phyloP scores from a whole-genome alignment of 2,888 invertebrate genomes.

The Phytoseiulus persimilis region DNA sequence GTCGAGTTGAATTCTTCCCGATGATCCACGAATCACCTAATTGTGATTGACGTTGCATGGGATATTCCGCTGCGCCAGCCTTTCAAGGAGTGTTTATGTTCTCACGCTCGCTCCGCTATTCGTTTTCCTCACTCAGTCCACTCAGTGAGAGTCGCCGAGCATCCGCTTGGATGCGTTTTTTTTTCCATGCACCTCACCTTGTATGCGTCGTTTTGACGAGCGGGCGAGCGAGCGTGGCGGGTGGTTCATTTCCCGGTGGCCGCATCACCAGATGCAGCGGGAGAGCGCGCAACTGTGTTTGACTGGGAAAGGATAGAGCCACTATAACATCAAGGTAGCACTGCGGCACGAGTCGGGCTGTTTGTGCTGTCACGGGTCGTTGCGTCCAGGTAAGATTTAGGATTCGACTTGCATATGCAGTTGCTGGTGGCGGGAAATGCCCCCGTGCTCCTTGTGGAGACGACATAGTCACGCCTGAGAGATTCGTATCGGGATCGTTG shows the following conservation, averaged over 20 bases:
- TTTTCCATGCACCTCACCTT: neutral
- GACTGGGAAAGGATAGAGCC: neutral
- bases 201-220: neutral
- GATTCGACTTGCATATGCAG: neutral
- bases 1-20: too few relatives aligned
- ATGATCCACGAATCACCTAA: neutral
- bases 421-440: neutral
- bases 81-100: neutral
- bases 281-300: neutral
- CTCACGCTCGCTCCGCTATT: neutral
- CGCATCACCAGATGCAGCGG: neutral
- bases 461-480: neutral
- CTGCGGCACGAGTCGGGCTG: neutral
- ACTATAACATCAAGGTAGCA: neutral
- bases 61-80: neutral
- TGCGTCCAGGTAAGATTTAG: constrained; percentile 5
- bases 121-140: neutral
- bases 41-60: neutral
- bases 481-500: neutral
- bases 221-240: neutral
- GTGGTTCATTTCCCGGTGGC: neutral
- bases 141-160: neutral
- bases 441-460: neutral
- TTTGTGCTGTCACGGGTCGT: neutral
- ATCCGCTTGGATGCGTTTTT: neutral